phyloP scores from a whole-genome alignment of 2,113 vertebrate species.

The Pelecanus crispus region DNA sequence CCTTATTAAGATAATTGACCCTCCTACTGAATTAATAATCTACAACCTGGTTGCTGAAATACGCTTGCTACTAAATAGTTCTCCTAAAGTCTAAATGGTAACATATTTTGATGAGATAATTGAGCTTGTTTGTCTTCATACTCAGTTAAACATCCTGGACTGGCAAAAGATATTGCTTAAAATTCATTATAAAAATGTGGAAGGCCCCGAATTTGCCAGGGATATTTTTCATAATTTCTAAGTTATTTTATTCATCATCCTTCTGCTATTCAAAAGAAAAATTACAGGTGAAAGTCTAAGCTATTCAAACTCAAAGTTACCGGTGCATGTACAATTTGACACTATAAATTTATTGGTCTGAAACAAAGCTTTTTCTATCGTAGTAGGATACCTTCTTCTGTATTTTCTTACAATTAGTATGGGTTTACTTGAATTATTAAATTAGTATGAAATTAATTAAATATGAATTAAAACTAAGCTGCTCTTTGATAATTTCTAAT shows the following conservation, averaged over 20 bases:
- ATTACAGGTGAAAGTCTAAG: not conserved
- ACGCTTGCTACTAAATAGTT: not conserved
- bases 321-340: not conserved
- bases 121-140: not conserved
- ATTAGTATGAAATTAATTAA: not conserved
- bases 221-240: not conserved
- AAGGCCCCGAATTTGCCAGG: not conserved
- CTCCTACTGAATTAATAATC: slow-evolving; percentile 44
- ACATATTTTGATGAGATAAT: not conserved
- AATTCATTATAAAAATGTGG: not conserved
- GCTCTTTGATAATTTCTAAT: not conserved
- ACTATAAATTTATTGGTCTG: not conserved
- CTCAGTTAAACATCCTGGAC: not conserved
- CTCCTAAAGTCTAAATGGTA: not conserved
- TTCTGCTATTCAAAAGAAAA: slow-evolving; percentile 4
- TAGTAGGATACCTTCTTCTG: not conserved
- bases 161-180: not conserved
- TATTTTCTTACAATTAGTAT: not conserved
- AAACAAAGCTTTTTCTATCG: not conserved
- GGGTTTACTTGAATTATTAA: not conserved
- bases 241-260: not conserved
- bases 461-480: not conserved
- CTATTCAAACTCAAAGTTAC: not conserved
- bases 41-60: slow-evolving; percentile 17
- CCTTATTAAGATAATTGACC: slow-evolving; percentile 37